Base-by-base conservation (phyloP, 1,140 invertebrate genomes). In the Nephila pilipes region DNA sequence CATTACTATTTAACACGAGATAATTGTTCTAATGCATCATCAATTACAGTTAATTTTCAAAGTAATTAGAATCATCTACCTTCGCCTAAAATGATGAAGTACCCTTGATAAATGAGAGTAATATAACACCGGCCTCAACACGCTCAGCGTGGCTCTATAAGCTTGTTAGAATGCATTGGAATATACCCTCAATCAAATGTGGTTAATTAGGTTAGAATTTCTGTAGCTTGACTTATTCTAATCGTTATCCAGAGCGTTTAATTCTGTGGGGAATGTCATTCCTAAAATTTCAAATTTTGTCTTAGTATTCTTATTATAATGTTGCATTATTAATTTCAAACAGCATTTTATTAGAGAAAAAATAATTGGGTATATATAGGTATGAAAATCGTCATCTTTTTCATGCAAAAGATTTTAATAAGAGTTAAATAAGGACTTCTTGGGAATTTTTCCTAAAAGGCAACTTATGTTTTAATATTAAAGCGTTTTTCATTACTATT, bases 11-110 rank as follows among this genome's bases (percentile, higher is more conserved):
- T 36, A 29, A 29, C 65, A 18, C 18, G 32, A 75, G 65, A 32
- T 18, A 75, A 75, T 32, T 75, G 65, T 75, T 75, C 10, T 2
- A 75, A 32, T 75, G 65, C 65, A 29, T 32, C 65, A 75, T 75
- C 65, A 75, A 75, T 75, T 75, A 36, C 25, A 75, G 29, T 75
- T 75, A 75, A 75, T 75, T 75, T 36, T 18, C 65, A 32, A 36
- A 36, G 29, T 75, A 29, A 75, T 65, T 65, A 65, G 25, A 25
- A 65, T 25, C n/a, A 65, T n/a, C 22, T 75, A 75, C 65, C 65
- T 36, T 75, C 29, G 29, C 16, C 29, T 29, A 16, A 29, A 75
- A 32, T 20, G 29, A 5, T n/a, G 29, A 14, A 75, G 29, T 75
- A 18, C 65, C 4, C 29, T 18, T 75, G 65, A 75, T 75, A 32